These are phyloP conservation scores for Melolontha melolontha DNA, from an alignment of 2,888 invertebrate species.

Conservation along the genomic window DNA sequence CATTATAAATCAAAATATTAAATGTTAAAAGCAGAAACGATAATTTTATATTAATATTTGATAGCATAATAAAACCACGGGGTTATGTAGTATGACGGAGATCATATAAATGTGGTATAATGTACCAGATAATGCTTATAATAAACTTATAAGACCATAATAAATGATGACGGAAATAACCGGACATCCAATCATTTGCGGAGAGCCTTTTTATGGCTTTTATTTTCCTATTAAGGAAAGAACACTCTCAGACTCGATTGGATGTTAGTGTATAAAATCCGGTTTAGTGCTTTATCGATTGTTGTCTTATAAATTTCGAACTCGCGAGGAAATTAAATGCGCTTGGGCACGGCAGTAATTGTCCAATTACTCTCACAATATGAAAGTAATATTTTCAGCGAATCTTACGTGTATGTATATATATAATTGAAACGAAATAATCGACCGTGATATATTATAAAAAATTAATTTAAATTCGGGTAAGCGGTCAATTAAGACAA, in stretches of 20 bases:
- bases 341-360: constrained; percentile 6
- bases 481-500: too few species aligned
- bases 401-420: too few species aligned
- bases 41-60: constrained; percentile 32
- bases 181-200: constrained; percentile 49
- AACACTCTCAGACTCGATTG: constrained; percentile 45
- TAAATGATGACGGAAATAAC: constrained; percentile 50
- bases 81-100: constrained; percentile 20
- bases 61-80: constrained; percentile 14
- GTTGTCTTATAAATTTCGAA: constrained; percentile 32
- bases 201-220: constrained; percentile 50
- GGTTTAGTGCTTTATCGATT: constrained; percentile 38
- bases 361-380: constrained; percentile 2
- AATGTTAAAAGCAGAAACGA: constrained; percentile 17
- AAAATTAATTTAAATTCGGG: too few species aligned
- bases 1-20: constrained; percentile 13
- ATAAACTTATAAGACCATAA: constrained; percentile 51
- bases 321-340: constrained; percentile 30
- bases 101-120: constrained; percentile 39
- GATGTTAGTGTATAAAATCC: constrained; percentile 48
- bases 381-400: too few species aligned
- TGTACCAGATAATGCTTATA: constrained; percentile 48
- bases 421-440: too few species aligned
- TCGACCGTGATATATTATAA: too few species aligned
- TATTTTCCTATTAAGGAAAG: constrained; percentile 50